Conservation (phyloP, 2,113 vertebrate genomes). For the Hemiscyllium ocellatum region DNA sequence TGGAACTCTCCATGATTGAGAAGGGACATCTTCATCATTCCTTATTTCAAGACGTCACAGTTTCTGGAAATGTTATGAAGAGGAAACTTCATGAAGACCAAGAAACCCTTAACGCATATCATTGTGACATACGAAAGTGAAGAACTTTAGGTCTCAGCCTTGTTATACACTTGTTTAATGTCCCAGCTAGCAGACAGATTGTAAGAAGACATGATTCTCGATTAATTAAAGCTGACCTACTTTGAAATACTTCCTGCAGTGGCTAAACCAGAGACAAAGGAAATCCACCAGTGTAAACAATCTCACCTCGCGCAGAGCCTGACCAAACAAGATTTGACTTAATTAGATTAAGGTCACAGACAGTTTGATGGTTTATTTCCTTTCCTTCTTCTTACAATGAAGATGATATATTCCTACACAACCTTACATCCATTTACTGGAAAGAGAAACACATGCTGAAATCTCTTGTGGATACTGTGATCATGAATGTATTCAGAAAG, state of each 20-base stretch:
- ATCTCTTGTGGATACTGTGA: background rate
- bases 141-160: background rate
- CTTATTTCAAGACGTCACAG: background rate
- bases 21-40: background rate
- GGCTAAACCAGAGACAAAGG: background rate
- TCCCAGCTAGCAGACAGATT: background rate
- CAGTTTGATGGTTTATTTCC: slow-evolving; percentile 1
- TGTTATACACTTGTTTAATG: background rate
- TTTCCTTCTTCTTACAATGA: background rate
- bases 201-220: background rate
- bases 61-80: background rate
- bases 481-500: too few relatives aligned
- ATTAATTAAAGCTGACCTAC: slow-evolving; percentile 28
- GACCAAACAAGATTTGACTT: background rate
- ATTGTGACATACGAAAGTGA: background rate
- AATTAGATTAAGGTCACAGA: background rate
- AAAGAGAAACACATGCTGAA: background rate
- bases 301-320: background rate
- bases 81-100: background rate
- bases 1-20: background rate
- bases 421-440: background rate
- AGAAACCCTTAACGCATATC: background rate
- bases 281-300: background rate
- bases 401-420: background rate
- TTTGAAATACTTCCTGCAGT: slow-evolving; percentile 16